Base-by-base conservation (phyloP, 2,113 vertebrate genomes). In the Rhipidura dahli region DNA sequence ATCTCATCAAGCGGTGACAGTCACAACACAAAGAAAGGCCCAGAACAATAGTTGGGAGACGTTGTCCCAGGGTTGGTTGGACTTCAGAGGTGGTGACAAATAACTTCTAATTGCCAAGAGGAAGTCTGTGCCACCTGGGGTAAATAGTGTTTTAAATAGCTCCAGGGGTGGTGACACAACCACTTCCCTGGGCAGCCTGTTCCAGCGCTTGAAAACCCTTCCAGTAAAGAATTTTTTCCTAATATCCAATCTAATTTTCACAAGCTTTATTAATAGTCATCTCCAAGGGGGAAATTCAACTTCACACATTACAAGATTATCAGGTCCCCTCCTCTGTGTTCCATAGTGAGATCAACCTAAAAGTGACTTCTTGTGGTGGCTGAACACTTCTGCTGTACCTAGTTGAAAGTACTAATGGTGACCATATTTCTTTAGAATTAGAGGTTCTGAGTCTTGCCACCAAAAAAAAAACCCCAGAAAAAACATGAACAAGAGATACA, bases 401-500 rank as follows among this genome's bases (percentile, higher is more conserved):
- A 33, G 8, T 27, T 23, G 2, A 1, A 30, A 54, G 33, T 19
- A 30, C 15, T 77, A 77, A 51, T 19, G 4, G 35, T 47, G 40
- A 47, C 13, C 4, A 9, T 2, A 2, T 22, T 73, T 76, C 53
- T 76, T 90, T 24, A 57, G 53, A 94, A 76, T 53, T 20, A 69
- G 6, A 44, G 28, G 15, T 76, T 71, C 37, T 44, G 22, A 83
- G 50, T 22, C 53, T 57, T 75, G 9, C 5, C 16, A 8, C 49
- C 9, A 42, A 54, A 86, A 86, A 54, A 40, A 54, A 86, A 86
- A 54, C 37, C 6, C 1, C n/a, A 33, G 16, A 42, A 49, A 40
- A 21, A 69, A 17, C 12, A 21, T 4, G 7, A 2, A 3, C 20
- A 27, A 75, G 39, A 68, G 21, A 35, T 3, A 47, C 2, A 0